Conservation (phyloP, 2,888 invertebrate species). For the Anorthoa munda region DNA sequence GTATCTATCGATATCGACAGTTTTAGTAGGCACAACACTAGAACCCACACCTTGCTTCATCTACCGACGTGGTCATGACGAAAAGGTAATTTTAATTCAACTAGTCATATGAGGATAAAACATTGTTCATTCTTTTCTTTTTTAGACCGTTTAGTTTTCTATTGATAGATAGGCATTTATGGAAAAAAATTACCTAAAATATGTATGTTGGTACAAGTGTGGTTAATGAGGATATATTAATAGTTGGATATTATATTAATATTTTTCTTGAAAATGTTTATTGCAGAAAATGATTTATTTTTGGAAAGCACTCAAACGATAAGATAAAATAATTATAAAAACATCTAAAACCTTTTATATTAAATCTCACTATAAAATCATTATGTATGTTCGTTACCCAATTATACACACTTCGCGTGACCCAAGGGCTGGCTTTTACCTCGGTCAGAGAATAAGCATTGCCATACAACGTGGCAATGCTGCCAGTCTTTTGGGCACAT, state of each 20-base stretch:
- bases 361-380: neutral
- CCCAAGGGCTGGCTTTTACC: no score
- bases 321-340: neutral
- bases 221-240: neutral
- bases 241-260: no score
- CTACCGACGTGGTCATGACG: constrained; percentile 80
- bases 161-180: constrained; percentile 10
- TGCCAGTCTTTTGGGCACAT: no score
- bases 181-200: neutral
- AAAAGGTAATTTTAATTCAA: constrained; percentile 83
- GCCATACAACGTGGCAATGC: no score
- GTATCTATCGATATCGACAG: constrained; percentile 55
- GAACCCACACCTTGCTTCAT: constrained; percentile 82
- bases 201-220: neutral
- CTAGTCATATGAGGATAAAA: constrained; percentile 77
- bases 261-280: neutral
- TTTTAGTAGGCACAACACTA: constrained; percentile 69
- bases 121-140: constrained; percentile 59
- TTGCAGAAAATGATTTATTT: neutral
- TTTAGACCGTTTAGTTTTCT: constrained; percentile 22
- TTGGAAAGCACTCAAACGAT: neutral
- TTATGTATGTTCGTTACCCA: no score
- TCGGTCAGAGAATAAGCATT: no score
- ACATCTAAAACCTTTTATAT: neutral
- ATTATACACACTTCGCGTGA: no score